These are phyloP conservation scores for Protomyctophum bolini DNA, from an alignment of 2,113 vertebrate species.

Conservation along the genomic window DNA sequence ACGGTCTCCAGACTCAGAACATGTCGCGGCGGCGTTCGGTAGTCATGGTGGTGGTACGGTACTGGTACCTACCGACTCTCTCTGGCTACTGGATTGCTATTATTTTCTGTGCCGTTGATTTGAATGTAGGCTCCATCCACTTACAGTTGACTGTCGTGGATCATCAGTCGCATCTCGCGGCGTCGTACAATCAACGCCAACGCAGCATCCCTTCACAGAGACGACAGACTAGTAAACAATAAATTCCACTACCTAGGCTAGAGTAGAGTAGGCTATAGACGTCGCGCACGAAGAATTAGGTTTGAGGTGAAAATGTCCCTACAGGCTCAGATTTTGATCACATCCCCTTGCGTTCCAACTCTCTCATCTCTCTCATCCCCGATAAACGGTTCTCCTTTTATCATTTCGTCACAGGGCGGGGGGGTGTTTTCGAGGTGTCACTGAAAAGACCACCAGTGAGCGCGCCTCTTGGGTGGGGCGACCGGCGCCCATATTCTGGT, in stretches of 20 bases:
- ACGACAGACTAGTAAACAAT: background rate
- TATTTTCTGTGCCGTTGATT: conserved; percentile 1
- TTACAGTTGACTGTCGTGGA: background rate
- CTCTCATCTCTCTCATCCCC: background rate
- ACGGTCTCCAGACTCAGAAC: conserved; percentile 64
- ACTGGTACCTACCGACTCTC: background rate
- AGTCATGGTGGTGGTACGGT: background rate
- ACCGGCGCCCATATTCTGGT: too few relatives aligned
- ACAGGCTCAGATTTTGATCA: background rate
- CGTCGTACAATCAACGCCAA: conserved; percentile 2
- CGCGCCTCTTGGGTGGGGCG: conserved; percentile 58
- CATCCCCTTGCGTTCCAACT: conserved; percentile 18
- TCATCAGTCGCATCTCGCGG: conserved; percentile 37
- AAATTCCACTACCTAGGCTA: background rate
- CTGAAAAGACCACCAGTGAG: conserved; percentile 43
- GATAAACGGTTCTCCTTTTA: background rate
- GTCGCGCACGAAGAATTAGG: background rate
- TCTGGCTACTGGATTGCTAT: background rate
- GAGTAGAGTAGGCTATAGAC: too few relatives aligned
- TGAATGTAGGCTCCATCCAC: conserved; percentile 26
- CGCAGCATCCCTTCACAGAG: conserved; percentile 21
- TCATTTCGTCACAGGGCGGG: background rate
- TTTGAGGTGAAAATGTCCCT: background rate
- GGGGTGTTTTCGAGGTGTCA: conserved; percentile 46
- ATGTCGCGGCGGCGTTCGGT: conserved; percentile 42